phyloP scores from a whole-genome alignment of 2,888 invertebrate species.

The Oscheius sp. region DNA sequence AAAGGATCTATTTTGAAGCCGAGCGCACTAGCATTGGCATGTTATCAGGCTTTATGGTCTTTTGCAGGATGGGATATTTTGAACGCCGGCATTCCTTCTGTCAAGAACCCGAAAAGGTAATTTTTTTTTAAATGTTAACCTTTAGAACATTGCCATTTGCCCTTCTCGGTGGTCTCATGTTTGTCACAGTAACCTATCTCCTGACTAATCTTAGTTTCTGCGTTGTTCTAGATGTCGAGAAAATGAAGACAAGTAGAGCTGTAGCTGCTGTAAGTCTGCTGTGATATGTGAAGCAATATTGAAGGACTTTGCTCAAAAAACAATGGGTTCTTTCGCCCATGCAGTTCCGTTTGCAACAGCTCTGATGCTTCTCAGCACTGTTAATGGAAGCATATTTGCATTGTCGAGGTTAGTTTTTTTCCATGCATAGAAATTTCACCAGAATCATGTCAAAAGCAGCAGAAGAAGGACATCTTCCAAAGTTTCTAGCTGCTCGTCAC shows the following conservation, averaged over 20 bases:
- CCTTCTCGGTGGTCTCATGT: constrained; percentile 10
- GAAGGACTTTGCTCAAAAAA: constrained; percentile 19
- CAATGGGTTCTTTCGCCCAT: not conserved
- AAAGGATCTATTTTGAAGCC: not conserved
- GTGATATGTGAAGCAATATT: not conserved
- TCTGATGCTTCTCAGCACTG: constrained; percentile 14
- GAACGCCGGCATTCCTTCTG: constrained; percentile 18
- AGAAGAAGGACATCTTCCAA: constrained; percentile 26
- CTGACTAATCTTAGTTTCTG: not conserved
- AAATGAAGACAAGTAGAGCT: constrained; percentile 2
- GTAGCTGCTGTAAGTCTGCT: constrained; percentile 8
- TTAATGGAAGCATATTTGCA: constrained; percentile 25
- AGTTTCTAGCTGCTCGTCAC: constrained; percentile 19
- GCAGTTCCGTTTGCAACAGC: constrained; percentile 23
- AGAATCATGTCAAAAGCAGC: constrained; percentile 25
- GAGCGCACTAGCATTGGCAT: constrained; percentile 6
- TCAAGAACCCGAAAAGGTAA: constrained; percentile 18
- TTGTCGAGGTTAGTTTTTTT: not conserved
- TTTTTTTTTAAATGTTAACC: not conserved
- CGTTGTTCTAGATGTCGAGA: constrained; percentile 2
- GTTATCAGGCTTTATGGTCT: constrained; percentile 20
- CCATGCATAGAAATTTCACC: not conserved
- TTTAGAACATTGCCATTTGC: constrained; percentile 20
- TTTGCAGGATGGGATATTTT: constrained; percentile 31
- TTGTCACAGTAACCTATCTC: constrained; percentile 18